These are phyloP conservation scores for Scortum barcoo DNA, from an alignment of 2,113 vertebrate species.

Conservation along the genomic window DNA sequence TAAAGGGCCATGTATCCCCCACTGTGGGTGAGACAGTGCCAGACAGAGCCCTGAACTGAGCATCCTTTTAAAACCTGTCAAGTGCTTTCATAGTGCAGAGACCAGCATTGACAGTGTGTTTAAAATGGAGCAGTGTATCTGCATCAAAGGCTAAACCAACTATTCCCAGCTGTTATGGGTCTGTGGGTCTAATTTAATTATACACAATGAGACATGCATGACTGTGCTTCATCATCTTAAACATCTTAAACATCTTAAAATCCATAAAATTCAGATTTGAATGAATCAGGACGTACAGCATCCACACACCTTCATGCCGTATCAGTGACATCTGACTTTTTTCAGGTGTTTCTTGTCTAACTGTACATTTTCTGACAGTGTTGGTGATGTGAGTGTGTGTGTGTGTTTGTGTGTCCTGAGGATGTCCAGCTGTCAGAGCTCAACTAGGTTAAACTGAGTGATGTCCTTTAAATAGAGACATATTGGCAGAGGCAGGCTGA, in stretches of 20 bases:
- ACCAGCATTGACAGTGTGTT: too few relatives aligned
- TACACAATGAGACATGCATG: not conserved
- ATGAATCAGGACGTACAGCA: not conserved
- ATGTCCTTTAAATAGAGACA: conserved; percentile 59
- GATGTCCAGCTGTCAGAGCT: conserved; percentile 60
- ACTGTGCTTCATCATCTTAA: not conserved
- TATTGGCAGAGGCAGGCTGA: conserved; percentile 44
- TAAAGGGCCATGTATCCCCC: not conserved
- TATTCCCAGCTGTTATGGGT: not conserved
- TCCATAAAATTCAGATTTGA: not conserved
- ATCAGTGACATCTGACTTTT: not conserved
- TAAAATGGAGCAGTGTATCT: not conserved
- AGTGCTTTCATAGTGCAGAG: too few relatives aligned
- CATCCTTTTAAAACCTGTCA: too few relatives aligned
- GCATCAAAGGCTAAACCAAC: not conserved
- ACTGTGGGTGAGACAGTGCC: too few relatives aligned
- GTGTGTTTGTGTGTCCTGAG: conserved; percentile 35
- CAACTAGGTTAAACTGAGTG: conserved; percentile 52
- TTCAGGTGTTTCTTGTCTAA: not conserved
- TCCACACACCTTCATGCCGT: not conserved
- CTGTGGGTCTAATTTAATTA: not conserved
- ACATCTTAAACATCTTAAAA: not conserved
- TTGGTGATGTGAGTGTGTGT: conserved; percentile 8
- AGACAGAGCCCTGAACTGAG: too few relatives aligned
- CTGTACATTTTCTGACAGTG: not conserved